These are phyloP conservation scores for Gymnothorax reevesii DNA, from an alignment of 2,797 vertebrate genomes.

Conservation along the genomic window DNA sequence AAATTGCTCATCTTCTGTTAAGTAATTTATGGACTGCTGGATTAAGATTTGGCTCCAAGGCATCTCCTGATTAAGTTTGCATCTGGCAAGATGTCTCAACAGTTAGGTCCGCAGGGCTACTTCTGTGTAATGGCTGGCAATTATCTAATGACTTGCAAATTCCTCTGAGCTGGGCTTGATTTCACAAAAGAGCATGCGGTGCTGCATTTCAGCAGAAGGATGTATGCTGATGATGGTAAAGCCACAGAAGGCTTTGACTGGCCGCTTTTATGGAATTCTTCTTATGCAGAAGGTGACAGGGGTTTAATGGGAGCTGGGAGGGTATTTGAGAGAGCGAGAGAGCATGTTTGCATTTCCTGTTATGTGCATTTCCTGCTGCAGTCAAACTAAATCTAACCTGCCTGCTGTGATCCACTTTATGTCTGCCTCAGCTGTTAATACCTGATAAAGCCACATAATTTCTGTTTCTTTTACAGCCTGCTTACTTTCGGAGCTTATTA, in stretches of 20 bases:
- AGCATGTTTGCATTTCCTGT: neutral
- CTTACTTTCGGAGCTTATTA: neutral
- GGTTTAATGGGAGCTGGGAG: neutral
- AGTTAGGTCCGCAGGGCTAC: neutral
- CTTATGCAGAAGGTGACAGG: neutral
- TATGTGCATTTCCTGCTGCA: neutral
- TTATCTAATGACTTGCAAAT: too few species aligned
- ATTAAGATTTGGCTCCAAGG: neutral
- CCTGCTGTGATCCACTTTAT: neutral
- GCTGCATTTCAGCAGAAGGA: neutral
- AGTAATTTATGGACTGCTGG: neutral
- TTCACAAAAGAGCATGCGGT: neutral
- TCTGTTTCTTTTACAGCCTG: neutral
- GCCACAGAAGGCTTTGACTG: neutral
- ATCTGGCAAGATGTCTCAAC: neutral
- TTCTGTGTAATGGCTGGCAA: too few species aligned
- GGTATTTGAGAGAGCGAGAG: neutral
- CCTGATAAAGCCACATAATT: neutral
- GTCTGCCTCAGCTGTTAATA: constrained; percentile 3
- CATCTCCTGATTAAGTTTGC: neutral
- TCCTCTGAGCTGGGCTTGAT: too few species aligned
- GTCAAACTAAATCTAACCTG: neutral
- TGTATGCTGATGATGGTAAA: neutral
- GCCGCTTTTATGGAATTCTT: neutral
- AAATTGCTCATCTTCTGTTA: neutral